Percentiles rank a stretch among this genome's conserved stretches.
Conservation (phyloP, 2,113 vertebrate species). For the Gracilinanus agilis region DNA sequence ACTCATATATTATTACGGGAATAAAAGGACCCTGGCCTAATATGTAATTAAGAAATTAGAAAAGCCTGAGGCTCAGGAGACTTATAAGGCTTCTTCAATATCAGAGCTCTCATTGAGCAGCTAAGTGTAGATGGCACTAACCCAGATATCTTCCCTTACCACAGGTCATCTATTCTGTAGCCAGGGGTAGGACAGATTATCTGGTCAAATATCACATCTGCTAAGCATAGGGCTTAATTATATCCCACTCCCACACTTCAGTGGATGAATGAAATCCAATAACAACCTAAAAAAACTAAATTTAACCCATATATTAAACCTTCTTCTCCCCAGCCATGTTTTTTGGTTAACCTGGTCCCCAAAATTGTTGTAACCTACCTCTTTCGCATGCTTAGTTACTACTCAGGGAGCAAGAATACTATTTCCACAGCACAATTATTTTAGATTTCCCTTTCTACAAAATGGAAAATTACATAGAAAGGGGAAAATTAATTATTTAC, state of each 20-base stretch:
- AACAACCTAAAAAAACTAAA: background rate
- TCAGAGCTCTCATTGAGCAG: background rate
- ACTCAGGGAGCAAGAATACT: background rate
- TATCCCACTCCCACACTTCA: background rate
- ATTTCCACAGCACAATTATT: background rate
- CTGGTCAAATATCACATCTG: constrained; percentile 15
- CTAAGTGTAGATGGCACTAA: background rate
- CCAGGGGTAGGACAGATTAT: background rate
- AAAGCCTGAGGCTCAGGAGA: background rate
- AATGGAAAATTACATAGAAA: background rate
- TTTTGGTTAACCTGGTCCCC: background rate
- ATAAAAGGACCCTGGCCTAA: background rate
- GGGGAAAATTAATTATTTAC: background rate
- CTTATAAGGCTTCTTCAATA: background rate
- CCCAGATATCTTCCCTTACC: background rate
- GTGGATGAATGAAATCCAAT: background rate
- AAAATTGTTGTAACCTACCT: background rate
- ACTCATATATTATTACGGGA: too few relatives aligned
- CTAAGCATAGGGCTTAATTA: background rate
- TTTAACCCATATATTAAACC: background rate
- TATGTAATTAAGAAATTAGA: background rate
- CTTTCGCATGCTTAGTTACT: background rate
- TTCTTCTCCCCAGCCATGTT: background rate
- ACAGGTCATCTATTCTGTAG: background rate
- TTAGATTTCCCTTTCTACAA: background rate